Percentiles rank a stretch among this genome's conserved stretches.
These are phyloP conservation scores for Leistus spinibarbis DNA, from an alignment of 2,888 invertebrate species.

Conservation along the genomic window DNA sequence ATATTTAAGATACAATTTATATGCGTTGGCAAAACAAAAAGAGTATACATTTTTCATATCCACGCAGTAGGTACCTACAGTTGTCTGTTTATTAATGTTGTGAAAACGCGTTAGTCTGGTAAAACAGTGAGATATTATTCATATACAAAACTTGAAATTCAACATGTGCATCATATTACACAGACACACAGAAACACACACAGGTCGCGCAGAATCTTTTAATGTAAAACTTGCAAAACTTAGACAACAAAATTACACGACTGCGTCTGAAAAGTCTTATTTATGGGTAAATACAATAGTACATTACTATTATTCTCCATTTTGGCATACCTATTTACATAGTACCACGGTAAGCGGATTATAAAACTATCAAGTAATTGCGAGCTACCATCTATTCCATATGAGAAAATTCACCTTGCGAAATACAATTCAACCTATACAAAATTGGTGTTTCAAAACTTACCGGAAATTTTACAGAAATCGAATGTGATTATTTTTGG, in stretches of 20 bases:
- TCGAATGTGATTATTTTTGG: no score
- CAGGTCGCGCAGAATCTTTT: background rate
- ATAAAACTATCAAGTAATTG: no score
- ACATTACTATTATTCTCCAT: background rate
- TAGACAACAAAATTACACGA: background rate
- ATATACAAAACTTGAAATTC: conserved; percentile 31
- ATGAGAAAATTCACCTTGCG: no score
- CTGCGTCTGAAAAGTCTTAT: background rate
- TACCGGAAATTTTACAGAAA: no score
- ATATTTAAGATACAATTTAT: conserved; percentile 35
- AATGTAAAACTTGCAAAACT: background rate
- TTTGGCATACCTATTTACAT: no score
- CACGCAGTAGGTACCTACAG: conserved; percentile 2
- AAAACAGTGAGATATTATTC: conserved; percentile 37
- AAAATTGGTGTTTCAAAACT: no score
- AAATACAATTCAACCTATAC: no score
- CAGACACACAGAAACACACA: background rate
- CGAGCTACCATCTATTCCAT: no score
- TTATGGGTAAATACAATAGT: background rate
- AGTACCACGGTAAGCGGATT: no score
- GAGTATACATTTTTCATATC: conserved; percentile 24
- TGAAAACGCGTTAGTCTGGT: conserved; percentile 33
- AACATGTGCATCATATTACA: conserved; percentile 24
- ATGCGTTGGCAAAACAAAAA: conserved; percentile 16
- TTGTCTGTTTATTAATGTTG: conserved; percentile 30